Conservation (phyloP, 2,113 vertebrate genomes). For the Saiga tatarica region DNA sequence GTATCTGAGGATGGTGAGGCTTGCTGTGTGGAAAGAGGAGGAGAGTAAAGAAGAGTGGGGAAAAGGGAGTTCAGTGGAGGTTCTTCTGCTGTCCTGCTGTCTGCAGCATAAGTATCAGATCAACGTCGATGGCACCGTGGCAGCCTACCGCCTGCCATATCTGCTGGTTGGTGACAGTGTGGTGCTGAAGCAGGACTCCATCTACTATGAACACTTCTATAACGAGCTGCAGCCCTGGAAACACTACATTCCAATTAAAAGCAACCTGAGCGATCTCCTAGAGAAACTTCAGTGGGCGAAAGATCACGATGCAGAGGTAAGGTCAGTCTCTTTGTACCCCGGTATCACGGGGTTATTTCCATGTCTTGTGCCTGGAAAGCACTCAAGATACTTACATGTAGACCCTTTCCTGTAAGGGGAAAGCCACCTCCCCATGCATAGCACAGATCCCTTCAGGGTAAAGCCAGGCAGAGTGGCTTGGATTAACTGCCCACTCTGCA, state of each 20-base stretch:
- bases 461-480: background rate
- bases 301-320: conserved; percentile 94
- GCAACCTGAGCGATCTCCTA: conserved; percentile 93
- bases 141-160: conserved; percentile 95
- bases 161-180: conserved; percentile 94
- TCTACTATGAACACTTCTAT: conserved; percentile 98
- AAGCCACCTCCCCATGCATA: background rate
- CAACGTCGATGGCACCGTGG: conserved; percentile 96
- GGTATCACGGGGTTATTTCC: background rate
- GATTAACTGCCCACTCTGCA: background rate
- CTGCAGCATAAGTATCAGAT: conserved; percentile 97
- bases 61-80: background rate
- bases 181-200: conserved; percentile 97
- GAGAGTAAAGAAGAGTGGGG: background rate
- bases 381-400: background rate
- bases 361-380: background rate
- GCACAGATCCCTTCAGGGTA: background rate
- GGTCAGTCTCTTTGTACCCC: background rate
- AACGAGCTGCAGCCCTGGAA: conserved; percentile 92
- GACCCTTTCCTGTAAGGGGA: background rate
- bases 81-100: background rate
- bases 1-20: background rate
- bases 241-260: conserved; percentile 94
- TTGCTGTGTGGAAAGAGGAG: background rate
- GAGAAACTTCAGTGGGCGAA: conserved; percentile 96